Percentiles rank a stretch among this genome's conserved stretches.
Evolutionary conservation across 2,113 vertebrate genomes (phyloP).

Genomic region (Pardalotus punctatus): DNA sequence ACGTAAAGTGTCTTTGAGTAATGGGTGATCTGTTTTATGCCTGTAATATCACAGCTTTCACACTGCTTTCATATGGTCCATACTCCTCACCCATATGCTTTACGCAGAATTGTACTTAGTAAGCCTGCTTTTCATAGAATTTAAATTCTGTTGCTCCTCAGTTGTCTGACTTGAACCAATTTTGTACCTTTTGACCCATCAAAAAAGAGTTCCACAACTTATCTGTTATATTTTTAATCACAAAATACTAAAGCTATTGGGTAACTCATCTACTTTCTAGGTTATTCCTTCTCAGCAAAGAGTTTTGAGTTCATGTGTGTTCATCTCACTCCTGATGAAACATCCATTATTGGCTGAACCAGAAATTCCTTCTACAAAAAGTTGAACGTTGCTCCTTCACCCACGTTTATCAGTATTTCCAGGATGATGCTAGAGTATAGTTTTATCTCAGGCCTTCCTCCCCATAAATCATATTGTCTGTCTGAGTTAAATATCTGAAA

Average conservation of each 20-base stretch:
- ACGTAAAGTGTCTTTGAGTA: neutral
- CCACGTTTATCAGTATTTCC: fast-evolving
- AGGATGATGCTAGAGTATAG: neutral
- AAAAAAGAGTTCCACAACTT: neutral
- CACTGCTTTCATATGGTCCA: fast-evolving
- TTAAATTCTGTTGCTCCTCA: neutral
- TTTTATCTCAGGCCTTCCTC: neutral
- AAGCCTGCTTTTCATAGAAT: neutral
- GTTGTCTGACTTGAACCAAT: neutral
- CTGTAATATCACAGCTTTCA: neutral
- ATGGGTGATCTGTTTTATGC: fast-evolving
- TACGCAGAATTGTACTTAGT: neutral
- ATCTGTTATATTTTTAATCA: neutral
- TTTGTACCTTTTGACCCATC: neutral
- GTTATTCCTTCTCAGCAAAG: neutral
- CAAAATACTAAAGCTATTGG: neutral
- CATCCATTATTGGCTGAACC: neutral
- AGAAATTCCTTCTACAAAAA: neutral
- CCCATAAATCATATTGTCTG: neutral
- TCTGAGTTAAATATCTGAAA: neutral
- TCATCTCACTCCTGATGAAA: neutral
- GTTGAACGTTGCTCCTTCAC: neutral
- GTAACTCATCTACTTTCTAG: neutral
- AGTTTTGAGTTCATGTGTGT: neutral
- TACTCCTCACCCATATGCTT: neutral